phyloP scores from a whole-genome alignment of 2,797 vertebrate genomes.

The Semotilus atromaculatus region DNA sequence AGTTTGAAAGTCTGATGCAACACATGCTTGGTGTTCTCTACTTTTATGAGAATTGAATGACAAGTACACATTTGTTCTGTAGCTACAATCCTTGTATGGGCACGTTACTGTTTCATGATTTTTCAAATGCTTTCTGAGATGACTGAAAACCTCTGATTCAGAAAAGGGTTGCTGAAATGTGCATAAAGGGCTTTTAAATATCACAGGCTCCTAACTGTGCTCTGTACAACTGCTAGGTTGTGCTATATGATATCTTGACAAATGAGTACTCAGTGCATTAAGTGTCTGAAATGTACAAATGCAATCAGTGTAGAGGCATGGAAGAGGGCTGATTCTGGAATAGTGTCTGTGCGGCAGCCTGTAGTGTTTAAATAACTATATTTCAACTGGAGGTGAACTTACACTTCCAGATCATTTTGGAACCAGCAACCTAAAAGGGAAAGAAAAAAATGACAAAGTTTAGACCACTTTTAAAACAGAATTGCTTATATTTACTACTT shows the following conservation, averaged over 20 bases:
- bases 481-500: too few relatives aligned
- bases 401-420: constrained; percentile 11
- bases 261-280: constrained; percentile 47
- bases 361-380: constrained; percentile 31
- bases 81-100: too few relatives aligned
- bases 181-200: neutral
- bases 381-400: constrained; percentile 30
- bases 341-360: constrained; percentile 35
- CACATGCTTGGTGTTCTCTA: too few relatives aligned
- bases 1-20: too few relatives aligned
- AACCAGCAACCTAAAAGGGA: too few relatives aligned
- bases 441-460: too few relatives aligned
- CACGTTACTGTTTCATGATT: too few relatives aligned
- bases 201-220: too few relatives aligned
- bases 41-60: too few relatives aligned
- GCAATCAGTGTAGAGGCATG: constrained; percentile 26
- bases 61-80: too few relatives aligned
- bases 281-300: constrained; percentile 35
- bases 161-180: neutral
- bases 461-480: too few relatives aligned
- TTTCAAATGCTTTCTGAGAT: too few relatives aligned
- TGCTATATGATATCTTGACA: constrained; percentile 5
- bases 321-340: constrained; percentile 47
- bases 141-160: neutral
- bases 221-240: neutral